Conservation (phyloP, 2,888 invertebrate species). For the Oxytorus armatus region DNA sequence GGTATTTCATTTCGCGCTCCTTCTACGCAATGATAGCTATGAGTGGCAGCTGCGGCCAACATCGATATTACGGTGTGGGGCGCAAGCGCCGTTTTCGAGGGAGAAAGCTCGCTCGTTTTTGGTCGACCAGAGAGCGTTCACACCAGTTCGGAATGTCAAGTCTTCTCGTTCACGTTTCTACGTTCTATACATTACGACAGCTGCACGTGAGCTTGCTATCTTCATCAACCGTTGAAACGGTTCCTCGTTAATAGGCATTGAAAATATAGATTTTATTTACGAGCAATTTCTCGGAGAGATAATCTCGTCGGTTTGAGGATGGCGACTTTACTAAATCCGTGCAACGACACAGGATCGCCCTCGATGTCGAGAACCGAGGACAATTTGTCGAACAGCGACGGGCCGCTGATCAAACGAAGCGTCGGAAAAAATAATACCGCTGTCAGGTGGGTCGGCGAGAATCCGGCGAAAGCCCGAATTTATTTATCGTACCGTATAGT, state of each 20-base stretch:
- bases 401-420: slow-evolving; percentile 78
- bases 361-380: slow-evolving; percentile 82
- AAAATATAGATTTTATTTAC: not conserved
- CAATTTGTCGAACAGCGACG: slow-evolving; percentile 82
- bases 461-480: not conserved
- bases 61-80: slow-evolving; percentile 54
- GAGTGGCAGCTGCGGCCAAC: slow-evolving; percentile 20
- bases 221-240: slow-evolving; percentile 1
- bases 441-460: slow-evolving; percentile 67
- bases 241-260: not conserved
- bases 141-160: slow-evolving; percentile 18
- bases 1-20: not conserved
- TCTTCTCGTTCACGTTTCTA: slow-evolving; percentile 2
- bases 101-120: slow-evolving; percentile 53
- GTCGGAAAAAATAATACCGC: slow-evolving; percentile 70
- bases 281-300: not conserved
- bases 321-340: slow-evolving; percentile 72
- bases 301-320: slow-evolving; percentile 49
- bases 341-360: slow-evolving; percentile 77
- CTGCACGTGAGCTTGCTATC: slow-evolving; percentile 12
- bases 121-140: slow-evolving; percentile 35
- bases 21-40: not conserved
- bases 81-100: slow-evolving; percentile 58
- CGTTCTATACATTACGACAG: slow-evolving; percentile 3
- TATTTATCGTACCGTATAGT: too few relatives aligned